These are phyloP conservation scores for Cephus pulcher DNA, from an alignment of 2,888 invertebrate genomes.

Conservation along the genomic window DNA sequence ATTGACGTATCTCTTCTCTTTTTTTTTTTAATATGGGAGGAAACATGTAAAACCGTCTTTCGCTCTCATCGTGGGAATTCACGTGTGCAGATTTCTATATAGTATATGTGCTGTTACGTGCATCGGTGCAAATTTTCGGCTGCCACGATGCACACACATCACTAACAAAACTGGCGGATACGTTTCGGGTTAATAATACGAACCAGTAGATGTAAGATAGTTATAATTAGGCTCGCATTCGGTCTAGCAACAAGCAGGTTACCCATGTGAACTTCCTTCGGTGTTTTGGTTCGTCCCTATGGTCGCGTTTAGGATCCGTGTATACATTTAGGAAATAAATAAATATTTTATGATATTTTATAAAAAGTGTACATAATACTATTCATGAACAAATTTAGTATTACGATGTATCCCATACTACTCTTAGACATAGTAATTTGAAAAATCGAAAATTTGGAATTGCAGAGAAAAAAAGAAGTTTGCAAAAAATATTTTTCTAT, in stretches of 20 bases:
- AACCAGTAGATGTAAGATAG: conserved; percentile 63
- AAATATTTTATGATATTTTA: conserved; percentile 21
- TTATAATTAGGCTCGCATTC: conserved; percentile 63
- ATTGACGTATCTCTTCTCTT: not conserved
- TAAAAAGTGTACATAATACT: conserved; percentile 4
- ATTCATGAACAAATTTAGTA: too few relatives aligned
- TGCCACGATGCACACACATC: conserved; percentile 14
- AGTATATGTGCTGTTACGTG: conserved; percentile 58
- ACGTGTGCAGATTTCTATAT: conserved; percentile 55
- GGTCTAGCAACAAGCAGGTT: conserved; percentile 56
- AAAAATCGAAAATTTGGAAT: not conserved
- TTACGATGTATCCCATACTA: too few relatives aligned
- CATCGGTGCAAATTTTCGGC: conserved; percentile 61
- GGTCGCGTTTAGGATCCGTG: conserved; percentile 26
- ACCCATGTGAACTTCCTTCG: conserved; percentile 63
- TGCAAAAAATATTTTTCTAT: not conserved
- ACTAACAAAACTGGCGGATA: conserved; percentile 39
- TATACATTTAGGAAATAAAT: conserved; percentile 19
- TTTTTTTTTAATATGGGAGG: not conserved
- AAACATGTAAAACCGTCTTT: not conserved
- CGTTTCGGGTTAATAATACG: conserved; percentile 56
- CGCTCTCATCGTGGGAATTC: conserved; percentile 43
- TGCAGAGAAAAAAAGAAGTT: not conserved
- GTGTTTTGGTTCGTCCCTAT: conserved; percentile 5
- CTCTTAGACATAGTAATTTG: not conserved